A percentile compares a stretch with the other conserved stretches of the same genome.
Evolutionary conservation across 2,797 vertebrate species (phyloP).

Genomic region (Cuculus canorus): DNA sequence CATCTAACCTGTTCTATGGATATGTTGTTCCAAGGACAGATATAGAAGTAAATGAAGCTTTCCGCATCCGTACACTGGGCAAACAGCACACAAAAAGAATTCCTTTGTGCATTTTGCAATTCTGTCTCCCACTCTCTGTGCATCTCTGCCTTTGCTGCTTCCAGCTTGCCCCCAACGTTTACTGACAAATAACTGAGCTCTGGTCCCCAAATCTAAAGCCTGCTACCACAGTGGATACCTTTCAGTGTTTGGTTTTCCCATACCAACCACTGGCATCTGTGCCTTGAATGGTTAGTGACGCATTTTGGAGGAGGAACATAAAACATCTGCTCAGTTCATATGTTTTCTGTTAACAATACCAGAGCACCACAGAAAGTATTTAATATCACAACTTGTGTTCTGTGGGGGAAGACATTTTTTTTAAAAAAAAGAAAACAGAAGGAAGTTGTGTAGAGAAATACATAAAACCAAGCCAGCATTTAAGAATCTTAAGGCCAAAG

Average conservation of each 20-base stretch:
- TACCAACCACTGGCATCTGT: background rate
- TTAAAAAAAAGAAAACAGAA: background rate
- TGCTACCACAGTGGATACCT: background rate
- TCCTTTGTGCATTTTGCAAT: background rate
- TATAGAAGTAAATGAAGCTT: background rate
- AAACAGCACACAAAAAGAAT: background rate
- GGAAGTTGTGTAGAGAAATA: background rate
- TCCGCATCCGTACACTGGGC: background rate
- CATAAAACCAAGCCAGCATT: background rate
- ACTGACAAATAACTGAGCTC: background rate
- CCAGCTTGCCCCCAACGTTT: background rate
- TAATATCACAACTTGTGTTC: background rate
- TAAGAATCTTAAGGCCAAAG: background rate
- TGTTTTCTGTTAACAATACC: background rate
- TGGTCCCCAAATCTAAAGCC: background rate
- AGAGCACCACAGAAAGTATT: background rate
- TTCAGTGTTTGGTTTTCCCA: background rate
- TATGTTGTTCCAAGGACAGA: background rate
- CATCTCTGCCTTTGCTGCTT: background rate
- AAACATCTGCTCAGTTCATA: background rate
- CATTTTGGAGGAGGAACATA: background rate
- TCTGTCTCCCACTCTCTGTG: too few relatives aligned
- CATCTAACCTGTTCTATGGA: background rate
- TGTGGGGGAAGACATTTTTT: background rate
- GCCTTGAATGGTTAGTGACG: background rate